These are phyloP conservation scores for Bufo gargarizans DNA, from an alignment of 2,113 vertebrate species.

Conservation along the genomic window DNA sequence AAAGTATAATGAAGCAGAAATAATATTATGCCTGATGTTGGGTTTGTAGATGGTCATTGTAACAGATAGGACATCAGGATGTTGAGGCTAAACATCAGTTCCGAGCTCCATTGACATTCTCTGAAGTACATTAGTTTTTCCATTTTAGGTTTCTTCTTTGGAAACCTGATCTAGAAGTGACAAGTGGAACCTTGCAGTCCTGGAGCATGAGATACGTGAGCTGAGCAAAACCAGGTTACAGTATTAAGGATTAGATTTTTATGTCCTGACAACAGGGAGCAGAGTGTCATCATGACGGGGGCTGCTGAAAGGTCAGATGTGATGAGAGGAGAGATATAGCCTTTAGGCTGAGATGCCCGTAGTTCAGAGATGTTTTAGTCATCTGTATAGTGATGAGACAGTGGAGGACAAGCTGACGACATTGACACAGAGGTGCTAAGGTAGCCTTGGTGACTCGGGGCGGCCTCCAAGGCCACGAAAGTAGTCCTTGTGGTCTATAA, in stretches of 20 bases:
- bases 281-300: not conserved
- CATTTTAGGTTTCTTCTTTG: not conserved
- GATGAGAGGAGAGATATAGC: not conserved
- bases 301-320: constrained; percentile 14
- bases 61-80: not conserved
- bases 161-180: not conserved
- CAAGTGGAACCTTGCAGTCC: not conserved
- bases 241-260: not conserved
- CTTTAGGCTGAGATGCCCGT: not conserved
- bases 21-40: not conserved
- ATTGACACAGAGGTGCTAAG: not conserved
- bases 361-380: not conserved
- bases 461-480: too few species aligned
- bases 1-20: not conserved
- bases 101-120: not conserved
- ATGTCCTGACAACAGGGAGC: not conserved
- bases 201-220: not conserved
- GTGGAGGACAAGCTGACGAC: not conserved
- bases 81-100: not conserved
- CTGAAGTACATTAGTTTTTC: not conserved
- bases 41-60: not conserved
- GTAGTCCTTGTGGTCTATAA: too few species aligned
- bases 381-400: not conserved
- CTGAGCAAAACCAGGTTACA: too few species aligned
- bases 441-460: too few species aligned